Percentiles rank a stretch among this genome's conserved stretches.
Evolutionary conservation across 2,797 vertebrate genomes (phyloP).

Genomic region (Pachyuromys duprasi): DNA sequence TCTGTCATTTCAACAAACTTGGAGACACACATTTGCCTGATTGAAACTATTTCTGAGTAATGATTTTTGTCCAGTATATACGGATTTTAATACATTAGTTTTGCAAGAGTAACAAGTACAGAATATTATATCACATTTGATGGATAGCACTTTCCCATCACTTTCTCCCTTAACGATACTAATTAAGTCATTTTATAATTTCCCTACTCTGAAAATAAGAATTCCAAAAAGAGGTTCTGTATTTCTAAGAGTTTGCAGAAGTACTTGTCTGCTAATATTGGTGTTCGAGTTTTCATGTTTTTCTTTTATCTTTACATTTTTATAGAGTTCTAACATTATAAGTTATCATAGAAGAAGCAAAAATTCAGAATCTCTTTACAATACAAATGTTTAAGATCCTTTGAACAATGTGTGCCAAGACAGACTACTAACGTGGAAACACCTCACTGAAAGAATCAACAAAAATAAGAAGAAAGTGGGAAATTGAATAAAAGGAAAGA

Average conservation of each 20-base stretch:
- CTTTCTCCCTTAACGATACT: conserved; percentile 66
- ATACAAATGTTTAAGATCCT: conserved; percentile 84
- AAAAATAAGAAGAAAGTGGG: conserved; percentile 81
- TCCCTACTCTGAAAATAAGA: conserved; percentile 78
- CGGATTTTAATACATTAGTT: conserved; percentile 78
- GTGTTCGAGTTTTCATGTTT: conserved; percentile 67
- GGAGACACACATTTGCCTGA: conserved; percentile 87
- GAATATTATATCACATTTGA: conserved; percentile 79
- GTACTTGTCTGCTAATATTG: conserved; percentile 38
- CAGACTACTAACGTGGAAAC: conserved; percentile 88
- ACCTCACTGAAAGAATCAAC: conserved; percentile 87
- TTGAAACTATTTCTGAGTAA: conserved; percentile 75
- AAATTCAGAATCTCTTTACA: conserved; percentile 73
- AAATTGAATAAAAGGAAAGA: conserved; percentile 85
- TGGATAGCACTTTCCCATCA: conserved; percentile 64
- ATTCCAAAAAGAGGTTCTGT: conserved; percentile 69
- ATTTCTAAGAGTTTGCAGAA: conserved; percentile 82
- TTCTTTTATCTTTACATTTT: conserved; percentile 73
- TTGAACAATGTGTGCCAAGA: conserved; percentile 89
- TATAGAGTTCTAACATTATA: conserved; percentile 68
- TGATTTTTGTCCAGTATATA: conserved; percentile 73
- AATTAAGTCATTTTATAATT: conserved; percentile 77
- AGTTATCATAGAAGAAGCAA: conserved; percentile 79
- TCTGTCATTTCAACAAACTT: conserved; percentile 86
- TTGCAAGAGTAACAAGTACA: conserved; percentile 74